A percentile compares a stretch with the other conserved stretches of the same genome.
Conservation (phyloP, 1,140 invertebrate species). For the Bombus turneri region DNA sequence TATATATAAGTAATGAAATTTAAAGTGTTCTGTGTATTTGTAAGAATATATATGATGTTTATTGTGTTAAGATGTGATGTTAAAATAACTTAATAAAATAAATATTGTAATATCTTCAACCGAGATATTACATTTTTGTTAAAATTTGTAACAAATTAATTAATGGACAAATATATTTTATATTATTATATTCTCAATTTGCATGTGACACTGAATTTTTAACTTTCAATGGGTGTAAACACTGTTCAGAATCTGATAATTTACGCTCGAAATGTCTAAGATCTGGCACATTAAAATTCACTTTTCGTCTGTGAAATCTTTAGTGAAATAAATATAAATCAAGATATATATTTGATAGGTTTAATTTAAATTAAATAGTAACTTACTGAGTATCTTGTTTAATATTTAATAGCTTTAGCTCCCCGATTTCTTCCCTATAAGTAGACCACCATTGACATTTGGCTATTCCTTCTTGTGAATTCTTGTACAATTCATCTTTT, state of each 20-base stretch:
- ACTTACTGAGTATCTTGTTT: slow-evolving; percentile 2
- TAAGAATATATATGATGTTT: slow-evolving; percentile 34
- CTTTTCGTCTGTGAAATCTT: slow-evolving; percentile 55
- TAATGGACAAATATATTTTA: not conserved
- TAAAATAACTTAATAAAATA: slow-evolving; percentile 26
- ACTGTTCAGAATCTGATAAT: not conserved
- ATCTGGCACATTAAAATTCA: slow-evolving; percentile 61
- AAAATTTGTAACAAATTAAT: slow-evolving; percentile 7
- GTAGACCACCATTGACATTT: slow-evolving; percentile 25
- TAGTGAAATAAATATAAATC: slow-evolving; percentile 8
- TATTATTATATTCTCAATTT: not conserved
- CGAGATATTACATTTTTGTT: slow-evolving; percentile 16
- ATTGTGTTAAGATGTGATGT: slow-evolving; percentile 27
- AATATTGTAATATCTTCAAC: slow-evolving; percentile 26
- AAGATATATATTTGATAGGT: not conserved
- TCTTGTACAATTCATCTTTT: not conserved
- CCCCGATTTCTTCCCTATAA: slow-evolving; percentile 33
- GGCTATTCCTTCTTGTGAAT: slow-evolving; percentile 32
- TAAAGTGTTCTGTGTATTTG: slow-evolving; percentile 18
- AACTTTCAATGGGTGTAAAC: slow-evolving; percentile 14
- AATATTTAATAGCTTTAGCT: not conserved
- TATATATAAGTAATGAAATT: slow-evolving; percentile 2
- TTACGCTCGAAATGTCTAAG: slow-evolving; percentile 46
- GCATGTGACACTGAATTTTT: not conserved
- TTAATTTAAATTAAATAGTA: not conserved